These are phyloP conservation scores for Musca domestica DNA, from an alignment of 1,140 invertebrate genomes.

Conservation along the genomic window DNA sequence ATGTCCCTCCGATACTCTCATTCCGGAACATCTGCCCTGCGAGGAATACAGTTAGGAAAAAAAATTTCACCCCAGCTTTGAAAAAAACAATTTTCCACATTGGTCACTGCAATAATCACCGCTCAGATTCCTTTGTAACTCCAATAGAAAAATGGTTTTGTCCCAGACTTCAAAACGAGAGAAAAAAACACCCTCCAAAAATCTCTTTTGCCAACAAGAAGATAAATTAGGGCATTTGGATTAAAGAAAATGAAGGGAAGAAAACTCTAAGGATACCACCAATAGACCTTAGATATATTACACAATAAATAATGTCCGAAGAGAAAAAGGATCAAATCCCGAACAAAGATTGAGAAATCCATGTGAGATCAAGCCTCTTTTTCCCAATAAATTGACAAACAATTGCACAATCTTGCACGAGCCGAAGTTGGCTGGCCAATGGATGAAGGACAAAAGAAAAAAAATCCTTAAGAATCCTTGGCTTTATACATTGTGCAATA, in stretches of 20 bases:
- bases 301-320: neutral
- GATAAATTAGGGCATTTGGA: slow-evolving; percentile 28
- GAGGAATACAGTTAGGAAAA: neutral
- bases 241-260: slow-evolving; percentile 17
- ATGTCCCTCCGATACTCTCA: neutral
- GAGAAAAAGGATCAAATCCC: neutral
- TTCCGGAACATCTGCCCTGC: neutral
- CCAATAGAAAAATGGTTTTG: too few relatives aligned
- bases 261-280: neutral
- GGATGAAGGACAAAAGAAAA: too few relatives aligned
- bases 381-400: slow-evolving; percentile 51
- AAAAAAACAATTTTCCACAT: slow-evolving; percentile 16
- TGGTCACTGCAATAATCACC: slow-evolving; percentile 14
- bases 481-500: too few relatives aligned
- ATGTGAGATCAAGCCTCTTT: slow-evolving; percentile 32
- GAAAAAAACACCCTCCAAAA: neutral
- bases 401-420: slow-evolving; percentile 52
- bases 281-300: neutral
- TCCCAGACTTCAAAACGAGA: too few relatives aligned
- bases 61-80: neutral
- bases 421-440: neutral
- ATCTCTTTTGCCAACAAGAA: neutral
- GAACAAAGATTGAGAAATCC: slow-evolving; percentile 17
- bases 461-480: too few relatives aligned
- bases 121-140: neutral